Evolutionary conservation across 2,888 invertebrate genomes (phyloP), one percentile per base, ranked within the genome.

Genomic region (Iphiclides podalirius): DNA sequence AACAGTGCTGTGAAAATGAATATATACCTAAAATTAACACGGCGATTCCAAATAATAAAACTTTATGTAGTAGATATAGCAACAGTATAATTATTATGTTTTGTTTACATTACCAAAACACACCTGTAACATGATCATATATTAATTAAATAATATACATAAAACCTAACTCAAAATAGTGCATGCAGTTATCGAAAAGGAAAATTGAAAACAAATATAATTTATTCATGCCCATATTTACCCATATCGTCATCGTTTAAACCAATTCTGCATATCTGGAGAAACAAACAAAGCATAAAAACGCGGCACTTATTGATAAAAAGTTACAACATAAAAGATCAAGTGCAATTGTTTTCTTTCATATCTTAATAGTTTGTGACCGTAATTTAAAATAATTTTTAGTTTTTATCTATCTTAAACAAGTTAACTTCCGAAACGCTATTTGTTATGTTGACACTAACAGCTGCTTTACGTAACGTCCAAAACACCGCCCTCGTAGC

Each of bases 171-270:
- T n/a, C n/a, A n/a, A n/a, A n/a, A n/a, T n/a, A 2, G 4, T 4
- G 28, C 28, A 31, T 31, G 31, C 31, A n/a, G n/a, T 11, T 26
- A 9, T 7, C 26, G 8, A 26, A 1, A 1, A 7, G 8, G 6
- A 26, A 11, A 11, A n/a, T 11, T n/a, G 2, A 31, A 28, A 28
- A 28, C 11, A n/a, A 11, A 11, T 31, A 26, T 31, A 11, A 31
- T 31, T 12, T 11, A 31, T n/a, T n/a, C 31, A 31, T 31, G 31
- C 31, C 4, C 2, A 31, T 36, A 48, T 57, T 75, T 73, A 85
- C 85, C 83, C 78, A 67, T 75, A 71, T 70, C 83, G 85, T 86
- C 86, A 86, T 80, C 77, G 82, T 63, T 75, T 81, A 60, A 76
- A 63, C 50, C 80, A 75, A 56, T 70, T 71, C 83, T 82, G 83